Conservation (phyloP, 2,888 invertebrate species). For the Megastigmus dorsalis region DNA sequence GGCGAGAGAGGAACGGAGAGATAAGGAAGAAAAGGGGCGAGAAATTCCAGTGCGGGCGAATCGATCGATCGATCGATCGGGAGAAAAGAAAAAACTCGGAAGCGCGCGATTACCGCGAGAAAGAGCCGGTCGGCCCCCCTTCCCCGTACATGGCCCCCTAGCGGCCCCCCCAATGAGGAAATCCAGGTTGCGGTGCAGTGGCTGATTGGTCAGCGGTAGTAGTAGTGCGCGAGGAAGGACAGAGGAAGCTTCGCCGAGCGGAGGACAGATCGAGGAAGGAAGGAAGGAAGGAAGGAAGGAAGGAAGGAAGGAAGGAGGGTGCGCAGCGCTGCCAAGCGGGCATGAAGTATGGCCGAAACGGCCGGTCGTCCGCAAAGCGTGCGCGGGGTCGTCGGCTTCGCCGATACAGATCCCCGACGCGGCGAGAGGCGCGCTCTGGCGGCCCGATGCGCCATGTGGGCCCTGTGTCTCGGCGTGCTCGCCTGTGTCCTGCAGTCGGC, state of each 20-base stretch:
- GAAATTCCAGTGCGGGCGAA: conserved; percentile 33
- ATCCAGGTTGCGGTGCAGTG: not conserved
- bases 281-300: conserved; percentile 27
- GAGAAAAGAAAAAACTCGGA: not conserved
- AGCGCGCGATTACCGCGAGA: not conserved
- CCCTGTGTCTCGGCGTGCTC: conserved; percentile 68
- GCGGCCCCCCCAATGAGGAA: too few species aligned
- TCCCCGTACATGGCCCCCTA: too few species aligned
- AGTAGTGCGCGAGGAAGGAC: too few species aligned
- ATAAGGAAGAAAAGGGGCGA: not conserved
- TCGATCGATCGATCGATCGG: conserved; percentile 28
- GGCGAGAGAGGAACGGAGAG: not conserved
- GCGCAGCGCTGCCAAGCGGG: conserved; percentile 57
- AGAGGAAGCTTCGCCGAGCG: too few species aligned
- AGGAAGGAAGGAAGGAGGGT: not conserved
- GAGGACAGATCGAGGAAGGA: not conserved
- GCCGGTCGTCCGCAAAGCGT: conserved; percentile 67
- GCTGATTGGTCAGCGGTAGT: not conserved
- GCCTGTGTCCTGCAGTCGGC: conserved; percentile 87
- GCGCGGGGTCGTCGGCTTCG: conserved; percentile 68
- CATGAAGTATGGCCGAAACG: conserved; percentile 74
- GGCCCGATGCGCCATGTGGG: conserved; percentile 72
- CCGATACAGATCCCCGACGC: conserved; percentile 67
- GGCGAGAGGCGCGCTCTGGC: conserved; percentile 70
- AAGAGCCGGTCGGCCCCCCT: not conserved